Conservation (phyloP, 2,797 vertebrate genomes). For the Melopsittacus undulatus region DNA sequence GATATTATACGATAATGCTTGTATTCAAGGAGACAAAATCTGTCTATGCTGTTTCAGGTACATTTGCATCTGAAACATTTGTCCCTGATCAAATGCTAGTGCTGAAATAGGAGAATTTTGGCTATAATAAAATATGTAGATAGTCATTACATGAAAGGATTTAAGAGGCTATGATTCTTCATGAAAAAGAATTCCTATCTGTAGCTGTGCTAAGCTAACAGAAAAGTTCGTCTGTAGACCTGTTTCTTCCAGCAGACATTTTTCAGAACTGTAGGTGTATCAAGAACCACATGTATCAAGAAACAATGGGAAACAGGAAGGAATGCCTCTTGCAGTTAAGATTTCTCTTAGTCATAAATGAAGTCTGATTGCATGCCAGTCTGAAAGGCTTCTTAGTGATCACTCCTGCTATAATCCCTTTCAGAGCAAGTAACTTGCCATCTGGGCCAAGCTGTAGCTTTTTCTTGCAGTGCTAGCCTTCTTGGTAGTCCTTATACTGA, state of each 20-base stretch:
- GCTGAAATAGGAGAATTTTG: not conserved
- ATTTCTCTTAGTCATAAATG: not conserved
- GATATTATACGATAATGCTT: not conserved
- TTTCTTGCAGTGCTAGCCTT: not conserved
- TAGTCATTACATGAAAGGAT: not conserved
- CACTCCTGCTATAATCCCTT: not conserved
- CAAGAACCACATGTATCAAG: not conserved
- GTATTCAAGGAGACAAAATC: not conserved
- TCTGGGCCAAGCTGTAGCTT: not conserved
- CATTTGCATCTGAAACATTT: not conserved
- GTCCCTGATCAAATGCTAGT: not conserved
- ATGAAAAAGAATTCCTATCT: not conserved
- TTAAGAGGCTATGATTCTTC: not conserved
- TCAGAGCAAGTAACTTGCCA: not conserved
- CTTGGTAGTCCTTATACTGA: not conserved
- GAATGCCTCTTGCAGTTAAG: not conserved
- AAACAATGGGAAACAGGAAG: not conserved
- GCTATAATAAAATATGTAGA: not conserved
- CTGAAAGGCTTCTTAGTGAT: not conserved
- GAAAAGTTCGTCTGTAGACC: not conserved
- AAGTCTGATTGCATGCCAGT: not conserved
- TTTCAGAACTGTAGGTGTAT: not conserved
- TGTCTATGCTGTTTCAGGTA: not conserved
- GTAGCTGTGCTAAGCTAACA: not conserved
- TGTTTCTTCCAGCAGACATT: not conserved